A percentile compares a stretch with the other conserved stretches of the same genome.
Evolutionary conservation across 2,797 vertebrate species (phyloP).

Genomic region (Thalassophryne amazonica): DNA sequence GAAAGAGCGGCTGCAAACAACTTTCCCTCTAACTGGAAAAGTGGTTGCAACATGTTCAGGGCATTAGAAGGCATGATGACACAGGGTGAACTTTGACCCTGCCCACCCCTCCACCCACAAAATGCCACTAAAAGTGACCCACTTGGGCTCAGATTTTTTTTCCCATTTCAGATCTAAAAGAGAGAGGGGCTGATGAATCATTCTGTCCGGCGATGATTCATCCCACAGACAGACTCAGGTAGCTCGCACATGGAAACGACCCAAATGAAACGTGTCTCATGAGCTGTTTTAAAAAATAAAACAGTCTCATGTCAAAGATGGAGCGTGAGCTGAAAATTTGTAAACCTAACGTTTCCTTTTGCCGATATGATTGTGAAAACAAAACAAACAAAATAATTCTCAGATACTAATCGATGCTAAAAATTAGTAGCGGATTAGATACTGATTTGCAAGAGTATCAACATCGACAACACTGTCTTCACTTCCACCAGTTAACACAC

Average conservation of each 20-base stretch:
- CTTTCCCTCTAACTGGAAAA: conserved; percentile 10
- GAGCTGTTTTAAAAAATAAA: background rate
- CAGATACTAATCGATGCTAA: no score
- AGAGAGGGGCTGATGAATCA: conserved; percentile 65
- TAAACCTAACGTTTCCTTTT: conserved; percentile 7
- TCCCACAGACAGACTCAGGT: conserved; percentile 35
- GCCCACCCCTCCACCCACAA: no score
- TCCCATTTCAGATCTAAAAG: conserved; percentile 41
- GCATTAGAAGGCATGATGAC: background rate
- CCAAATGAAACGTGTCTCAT: background rate
- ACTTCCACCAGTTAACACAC: no score
- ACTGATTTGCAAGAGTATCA: no score
- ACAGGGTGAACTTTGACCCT: conserved; percentile 35
- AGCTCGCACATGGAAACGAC: conserved; percentile 9
- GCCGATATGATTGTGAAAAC: no score
- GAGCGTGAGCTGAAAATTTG: background rate
- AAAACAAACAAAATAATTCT: no score
- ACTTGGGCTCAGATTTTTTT: conserved; percentile 23
- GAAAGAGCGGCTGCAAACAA: conserved; percentile 14
- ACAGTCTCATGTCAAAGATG: background rate
- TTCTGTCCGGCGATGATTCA: conserved; percentile 55
- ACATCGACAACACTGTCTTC: no score
- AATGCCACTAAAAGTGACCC: conserved; percentile 29
- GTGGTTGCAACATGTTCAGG: conserved; percentile 19
- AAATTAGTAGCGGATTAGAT: no score